Percentiles rank a stretch among this genome's conserved stretches.
Evolutionary conservation across 2,888 invertebrate species (phyloP).

Genomic region (Gisinianus flammeolus): DNA sequence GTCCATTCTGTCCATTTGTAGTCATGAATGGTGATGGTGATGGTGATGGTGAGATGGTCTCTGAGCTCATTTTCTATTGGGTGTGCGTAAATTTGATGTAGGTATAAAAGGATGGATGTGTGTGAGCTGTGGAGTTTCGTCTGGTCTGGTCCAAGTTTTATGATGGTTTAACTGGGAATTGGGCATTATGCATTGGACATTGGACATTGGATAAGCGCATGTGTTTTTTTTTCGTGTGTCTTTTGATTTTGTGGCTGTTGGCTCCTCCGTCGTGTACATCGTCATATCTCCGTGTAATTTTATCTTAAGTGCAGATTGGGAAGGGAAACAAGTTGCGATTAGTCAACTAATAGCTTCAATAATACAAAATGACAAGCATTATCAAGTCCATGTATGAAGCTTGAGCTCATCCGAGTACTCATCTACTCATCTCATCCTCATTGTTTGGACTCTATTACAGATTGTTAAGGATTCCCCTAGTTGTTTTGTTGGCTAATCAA

Average conservation of each 20-base stretch:
- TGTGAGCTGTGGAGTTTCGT: neutral
- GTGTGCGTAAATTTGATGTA: neutral
- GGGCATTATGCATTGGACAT: neutral
- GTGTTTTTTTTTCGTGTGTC: neutral
- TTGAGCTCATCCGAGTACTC: too few species aligned
- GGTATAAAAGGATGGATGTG: conserved; percentile 6
- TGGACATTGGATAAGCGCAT: too few species aligned
- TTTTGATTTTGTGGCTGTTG: neutral
- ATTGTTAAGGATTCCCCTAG: too few species aligned
- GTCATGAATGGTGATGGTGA: conserved; percentile 18
- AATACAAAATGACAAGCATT: conserved; percentile 23
- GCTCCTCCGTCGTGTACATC: neutral
- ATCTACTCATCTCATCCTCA: conserved; percentile 19
- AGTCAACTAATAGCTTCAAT: conserved; percentile 22
- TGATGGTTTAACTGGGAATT: too few species aligned
- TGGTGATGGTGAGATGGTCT: too few species aligned
- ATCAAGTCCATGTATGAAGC: conserved; percentile 9
- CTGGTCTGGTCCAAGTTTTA: too few species aligned
- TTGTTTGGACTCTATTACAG: neutral
- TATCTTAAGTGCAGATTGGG: neutral
- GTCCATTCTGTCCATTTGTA: conserved; percentile 25
- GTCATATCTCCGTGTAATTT: neutral
- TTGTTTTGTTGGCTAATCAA: too few species aligned
- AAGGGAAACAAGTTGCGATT: conserved; percentile 6
- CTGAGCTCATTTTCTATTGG: conserved; percentile 15